phyloP scores from a whole-genome alignment of 2,113 vertebrate genomes.

The Alethe castanea region DNA sequence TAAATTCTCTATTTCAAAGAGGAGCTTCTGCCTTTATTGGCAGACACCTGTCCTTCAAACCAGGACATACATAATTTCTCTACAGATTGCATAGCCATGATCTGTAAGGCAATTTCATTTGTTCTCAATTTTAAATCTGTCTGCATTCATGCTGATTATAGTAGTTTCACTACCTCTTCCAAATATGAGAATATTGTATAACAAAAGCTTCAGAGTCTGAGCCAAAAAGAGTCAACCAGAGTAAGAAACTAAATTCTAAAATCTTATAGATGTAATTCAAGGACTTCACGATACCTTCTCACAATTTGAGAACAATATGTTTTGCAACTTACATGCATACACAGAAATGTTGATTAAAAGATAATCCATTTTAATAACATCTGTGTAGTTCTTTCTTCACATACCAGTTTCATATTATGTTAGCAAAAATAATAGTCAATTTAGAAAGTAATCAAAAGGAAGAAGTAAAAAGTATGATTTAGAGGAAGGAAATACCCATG shows the following conservation, averaged over 20 bases:
- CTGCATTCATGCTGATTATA: background rate
- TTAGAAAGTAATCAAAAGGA: background rate
- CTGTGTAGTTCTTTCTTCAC: background rate
- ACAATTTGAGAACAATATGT: background rate
- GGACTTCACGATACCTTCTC: background rate
- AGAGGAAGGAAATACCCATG: background rate
- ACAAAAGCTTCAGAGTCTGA: background rate
- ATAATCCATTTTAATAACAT: background rate
- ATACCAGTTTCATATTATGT: background rate
- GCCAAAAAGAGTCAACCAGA: background rate
- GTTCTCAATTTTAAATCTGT: background rate
- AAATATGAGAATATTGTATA: background rate
- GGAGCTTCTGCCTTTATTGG: too few species aligned
- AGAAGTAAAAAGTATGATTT: background rate
- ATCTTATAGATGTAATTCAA: background rate
- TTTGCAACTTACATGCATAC: background rate
- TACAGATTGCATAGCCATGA: background rate
- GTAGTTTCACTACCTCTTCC: background rate
- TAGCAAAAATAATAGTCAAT: background rate
- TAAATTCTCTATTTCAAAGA: too few species aligned
- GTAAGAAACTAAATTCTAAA: background rate
- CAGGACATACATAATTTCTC: background rate
- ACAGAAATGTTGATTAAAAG: background rate
- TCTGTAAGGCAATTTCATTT: background rate
- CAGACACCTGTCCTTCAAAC: too few species aligned